Evolutionary conservation across 2,888 invertebrate species (phyloP).

Genomic region (Augiades crinisus): DNA sequence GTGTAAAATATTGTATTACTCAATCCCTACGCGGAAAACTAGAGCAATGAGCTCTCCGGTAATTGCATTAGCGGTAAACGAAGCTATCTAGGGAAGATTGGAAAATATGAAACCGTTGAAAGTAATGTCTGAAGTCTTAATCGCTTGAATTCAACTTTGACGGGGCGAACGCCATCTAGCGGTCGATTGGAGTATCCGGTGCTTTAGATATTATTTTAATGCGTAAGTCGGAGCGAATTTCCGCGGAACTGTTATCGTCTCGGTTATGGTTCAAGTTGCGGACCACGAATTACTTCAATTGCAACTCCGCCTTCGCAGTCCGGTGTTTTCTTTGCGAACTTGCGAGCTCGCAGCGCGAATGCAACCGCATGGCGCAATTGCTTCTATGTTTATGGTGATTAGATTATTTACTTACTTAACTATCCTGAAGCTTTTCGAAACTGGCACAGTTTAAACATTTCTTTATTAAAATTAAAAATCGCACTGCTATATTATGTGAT

Average conservation of each 20-base stretch:
- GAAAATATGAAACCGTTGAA: conserved; percentile 42
- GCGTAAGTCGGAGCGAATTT: conserved; percentile 55
- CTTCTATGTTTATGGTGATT: conserved; percentile 23
- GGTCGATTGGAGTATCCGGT: conserved; percentile 62
- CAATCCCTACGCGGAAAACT: conserved; percentile 26
- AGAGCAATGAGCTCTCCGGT: conserved; percentile 21
- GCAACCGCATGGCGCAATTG: conserved; percentile 18
- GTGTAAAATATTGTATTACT: conserved; percentile 10
- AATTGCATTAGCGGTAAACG: conserved; percentile 21
- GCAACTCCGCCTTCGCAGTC: conserved; percentile 45
- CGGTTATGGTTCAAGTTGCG: conserved; percentile 57
- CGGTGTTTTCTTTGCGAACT: conserved; percentile 41
- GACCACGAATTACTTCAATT: conserved; percentile 61
- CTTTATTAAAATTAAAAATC: too few relatives aligned
- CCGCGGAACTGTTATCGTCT: conserved; percentile 58
- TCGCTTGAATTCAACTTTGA: conserved; percentile 61
- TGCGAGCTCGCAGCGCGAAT: not conserved
- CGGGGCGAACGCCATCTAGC: conserved; percentile 54
- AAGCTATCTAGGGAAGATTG: conserved; percentile 28
- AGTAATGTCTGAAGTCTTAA: conserved; percentile 55
- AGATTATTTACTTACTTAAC: conserved; percentile 8
- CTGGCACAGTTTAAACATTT: too few relatives aligned
- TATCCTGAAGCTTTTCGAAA: not conserved
- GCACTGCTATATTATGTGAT: too few relatives aligned
- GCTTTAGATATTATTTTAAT: conserved; percentile 61